phyloP scores from a whole-genome alignment of 1,140 invertebrate genomes.

The Helicoverpa armigera region DNA sequence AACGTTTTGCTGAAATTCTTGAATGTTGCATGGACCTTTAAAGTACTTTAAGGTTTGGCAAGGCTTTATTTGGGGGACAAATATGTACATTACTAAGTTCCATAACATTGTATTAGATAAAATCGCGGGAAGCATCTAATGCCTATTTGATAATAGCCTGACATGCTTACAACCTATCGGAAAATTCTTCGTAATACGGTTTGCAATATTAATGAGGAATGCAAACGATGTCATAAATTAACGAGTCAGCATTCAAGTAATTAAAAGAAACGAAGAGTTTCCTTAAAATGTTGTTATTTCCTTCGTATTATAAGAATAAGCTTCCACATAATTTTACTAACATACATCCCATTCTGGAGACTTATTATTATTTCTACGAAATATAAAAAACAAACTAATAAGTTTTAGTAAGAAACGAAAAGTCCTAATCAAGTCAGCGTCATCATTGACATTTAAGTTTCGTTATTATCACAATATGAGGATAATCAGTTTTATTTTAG shows the following conservation, averaged over 20 bases:
- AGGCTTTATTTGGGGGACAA: too few species aligned
- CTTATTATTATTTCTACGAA: slow-evolving; percentile 8
- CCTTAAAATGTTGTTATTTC: too few species aligned
- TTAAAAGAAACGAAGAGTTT: neutral
- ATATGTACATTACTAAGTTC: too few species aligned
- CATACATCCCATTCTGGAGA: neutral
- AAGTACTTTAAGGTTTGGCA: too few species aligned
- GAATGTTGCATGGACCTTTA: too few species aligned
- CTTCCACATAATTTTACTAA: neutral
- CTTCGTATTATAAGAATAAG: neutral
- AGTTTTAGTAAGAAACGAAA: neutral
- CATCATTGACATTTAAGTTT: neutral
- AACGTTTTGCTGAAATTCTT: too few species aligned
- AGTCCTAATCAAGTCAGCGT: neutral
- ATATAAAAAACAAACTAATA: neutral
- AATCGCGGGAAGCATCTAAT: too few species aligned
- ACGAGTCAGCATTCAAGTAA: slow-evolving; percentile 12
- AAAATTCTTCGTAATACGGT: neutral
- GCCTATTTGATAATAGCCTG: neutral
- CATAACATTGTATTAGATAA: too few species aligned
- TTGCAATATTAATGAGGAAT: slow-evolving; percentile 27
- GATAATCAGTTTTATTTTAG: slow-evolving; percentile 10
- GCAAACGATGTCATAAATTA: slow-evolving; percentile 15
- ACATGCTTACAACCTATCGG: neutral
- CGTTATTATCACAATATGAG: neutral